phyloP scores from a whole-genome alignment of 2,888 invertebrate species.

The Tyria jacobaeae region DNA sequence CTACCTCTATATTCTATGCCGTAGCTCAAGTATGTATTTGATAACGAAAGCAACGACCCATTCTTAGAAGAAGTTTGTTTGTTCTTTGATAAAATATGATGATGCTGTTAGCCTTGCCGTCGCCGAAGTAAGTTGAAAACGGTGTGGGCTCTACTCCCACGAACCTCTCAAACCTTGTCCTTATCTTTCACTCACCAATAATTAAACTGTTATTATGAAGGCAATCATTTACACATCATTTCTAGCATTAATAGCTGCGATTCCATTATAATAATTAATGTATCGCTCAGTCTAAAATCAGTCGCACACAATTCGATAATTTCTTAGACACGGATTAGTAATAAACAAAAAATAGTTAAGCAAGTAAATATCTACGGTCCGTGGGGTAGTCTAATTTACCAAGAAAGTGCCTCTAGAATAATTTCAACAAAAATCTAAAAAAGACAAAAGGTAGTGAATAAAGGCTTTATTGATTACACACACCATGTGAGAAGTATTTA shows the following conservation, averaged over 20 bases:
- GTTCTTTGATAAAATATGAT: slow-evolving; percentile 46
- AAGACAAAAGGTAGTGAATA: slow-evolving; percentile 35
- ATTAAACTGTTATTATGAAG: slow-evolving; percentile 17
- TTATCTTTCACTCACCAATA: slow-evolving; percentile 43
- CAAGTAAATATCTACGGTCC: too few species aligned
- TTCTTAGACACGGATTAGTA: background rate
- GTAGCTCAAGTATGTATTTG: slow-evolving; percentile 22
- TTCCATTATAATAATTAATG: background rate
- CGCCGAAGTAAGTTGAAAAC: slow-evolving; percentile 46
- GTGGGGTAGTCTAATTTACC: background rate
- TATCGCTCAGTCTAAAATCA: background rate
- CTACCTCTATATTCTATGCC: slow-evolving; percentile 2
- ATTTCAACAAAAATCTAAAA: slow-evolving; percentile 10
- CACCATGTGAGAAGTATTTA: slow-evolving; percentile 64
- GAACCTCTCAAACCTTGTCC: slow-evolving; percentile 45
- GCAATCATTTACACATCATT: slow-evolving; percentile 13
- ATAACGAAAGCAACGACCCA: slow-evolving; percentile 26
- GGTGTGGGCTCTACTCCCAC: slow-evolving; percentile 59
- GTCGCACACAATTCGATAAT: background rate
- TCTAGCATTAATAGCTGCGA: background rate
- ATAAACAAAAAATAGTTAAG: background rate
- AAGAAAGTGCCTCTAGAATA: background rate
- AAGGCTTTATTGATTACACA: slow-evolving; percentile 48
- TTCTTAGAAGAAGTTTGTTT: slow-evolving; percentile 42
- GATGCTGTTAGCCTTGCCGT: slow-evolving; percentile 59